Percentiles rank a stretch among this genome's conserved stretches.
These are phyloP conservation scores for Scolopax bukidnonensis DNA, from an alignment of 2,797 vertebrate genomes.

Conservation along the genomic window DNA sequence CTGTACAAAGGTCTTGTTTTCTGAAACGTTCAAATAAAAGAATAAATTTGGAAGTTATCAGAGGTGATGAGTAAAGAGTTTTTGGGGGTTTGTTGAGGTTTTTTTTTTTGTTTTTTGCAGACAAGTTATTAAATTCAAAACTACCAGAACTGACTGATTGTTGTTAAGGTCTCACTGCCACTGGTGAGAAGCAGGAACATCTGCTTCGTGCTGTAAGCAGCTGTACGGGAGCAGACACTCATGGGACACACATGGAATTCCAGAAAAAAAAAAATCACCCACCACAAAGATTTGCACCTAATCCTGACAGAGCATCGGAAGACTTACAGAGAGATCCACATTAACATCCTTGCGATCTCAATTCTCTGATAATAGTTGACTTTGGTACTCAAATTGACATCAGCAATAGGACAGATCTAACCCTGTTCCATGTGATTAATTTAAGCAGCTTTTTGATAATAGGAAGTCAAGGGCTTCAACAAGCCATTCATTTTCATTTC, in stretches of 20 bases:
- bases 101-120: not conserved
- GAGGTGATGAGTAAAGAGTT: not conserved
- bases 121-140: not conserved
- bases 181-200: not conserved
- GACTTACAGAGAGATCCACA: not conserved
- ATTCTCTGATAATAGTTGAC: not conserved
- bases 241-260: rapidly evolving
- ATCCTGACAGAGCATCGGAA: rapidly evolving
- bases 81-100: rapidly evolving
- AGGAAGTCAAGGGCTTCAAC: not conserved
- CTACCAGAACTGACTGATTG: not conserved
- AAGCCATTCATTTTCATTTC: not conserved
- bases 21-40: not conserved
- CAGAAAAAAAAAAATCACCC: not conserved
- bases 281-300: not conserved
- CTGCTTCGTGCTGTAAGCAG: not conserved
- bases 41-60: not conserved
- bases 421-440: not conserved
- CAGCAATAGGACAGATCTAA: not conserved
- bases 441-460: not conserved
- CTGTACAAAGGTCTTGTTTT: not conserved
- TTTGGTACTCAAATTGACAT: not conserved
- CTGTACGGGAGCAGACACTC: not conserved
- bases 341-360: not conserved
- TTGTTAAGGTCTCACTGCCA: not conserved